These are phyloP conservation scores for Oscheius sp. DNA, from an alignment of 2,888 invertebrate species.

Conservation along the genomic window DNA sequence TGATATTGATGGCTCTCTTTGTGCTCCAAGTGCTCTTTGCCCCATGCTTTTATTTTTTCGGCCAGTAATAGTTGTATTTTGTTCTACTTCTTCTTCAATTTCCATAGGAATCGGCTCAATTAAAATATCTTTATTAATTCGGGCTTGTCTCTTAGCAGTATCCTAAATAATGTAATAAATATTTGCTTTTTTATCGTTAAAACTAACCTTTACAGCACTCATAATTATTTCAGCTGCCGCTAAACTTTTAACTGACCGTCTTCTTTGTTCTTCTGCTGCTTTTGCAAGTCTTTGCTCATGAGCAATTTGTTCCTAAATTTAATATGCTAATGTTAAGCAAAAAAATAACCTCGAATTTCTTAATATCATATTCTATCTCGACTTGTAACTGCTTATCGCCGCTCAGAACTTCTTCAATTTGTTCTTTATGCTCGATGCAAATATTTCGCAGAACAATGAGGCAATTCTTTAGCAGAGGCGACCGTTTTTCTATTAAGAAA, in stretches of 20 bases:
- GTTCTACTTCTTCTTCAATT: too few species aligned
- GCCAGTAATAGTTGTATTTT: too few species aligned
- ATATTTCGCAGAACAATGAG: slow-evolving; percentile 33
- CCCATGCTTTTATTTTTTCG: too few species aligned
- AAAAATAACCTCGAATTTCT: slow-evolving; percentile 24
- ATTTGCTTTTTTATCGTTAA: too few species aligned
- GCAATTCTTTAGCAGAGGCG: slow-evolving; percentile 21
- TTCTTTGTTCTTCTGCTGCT: background rate
- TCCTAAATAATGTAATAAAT: too few species aligned
- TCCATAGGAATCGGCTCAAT: too few species aligned
- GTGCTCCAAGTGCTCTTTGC: too few species aligned
- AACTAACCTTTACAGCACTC: background rate
- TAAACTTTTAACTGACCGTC: background rate
- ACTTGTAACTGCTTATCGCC: slow-evolving; percentile 42
- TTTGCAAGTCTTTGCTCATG: background rate
- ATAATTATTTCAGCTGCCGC: background rate
- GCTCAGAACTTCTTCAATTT: slow-evolving; percentile 42
- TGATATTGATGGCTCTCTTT: too few species aligned
- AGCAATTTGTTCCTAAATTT: slow-evolving; percentile 12
- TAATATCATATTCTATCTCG: slow-evolving; percentile 43
- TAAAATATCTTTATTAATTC: too few species aligned
- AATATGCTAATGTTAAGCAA: background rate
- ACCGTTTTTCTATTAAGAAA: slow-evolving; percentile 35
- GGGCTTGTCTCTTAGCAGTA: too few species aligned
- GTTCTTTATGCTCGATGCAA: slow-evolving; percentile 38